These are phyloP conservation scores for Volucella zonaria DNA, from an alignment of 2,888 invertebrate species.

Conservation along the genomic window DNA sequence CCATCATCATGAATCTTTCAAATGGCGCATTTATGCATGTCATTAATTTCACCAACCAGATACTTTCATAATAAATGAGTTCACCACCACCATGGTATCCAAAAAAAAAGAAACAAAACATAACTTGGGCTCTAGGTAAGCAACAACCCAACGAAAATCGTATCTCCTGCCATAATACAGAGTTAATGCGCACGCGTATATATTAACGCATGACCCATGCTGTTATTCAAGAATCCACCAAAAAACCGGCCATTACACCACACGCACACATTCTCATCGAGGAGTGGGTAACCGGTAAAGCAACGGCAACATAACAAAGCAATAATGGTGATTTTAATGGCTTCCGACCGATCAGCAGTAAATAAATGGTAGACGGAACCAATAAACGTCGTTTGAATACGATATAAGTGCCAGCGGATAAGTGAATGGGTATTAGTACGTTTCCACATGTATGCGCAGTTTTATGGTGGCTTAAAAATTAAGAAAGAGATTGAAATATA, in stretches of 20 bases:
- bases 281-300: conserved; percentile 1
- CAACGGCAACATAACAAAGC: conserved; percentile 66
- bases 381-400: conserved; percentile 80
- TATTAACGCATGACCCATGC: conserved; percentile 66
- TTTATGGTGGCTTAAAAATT: conserved; percentile 20
- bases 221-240: conserved; percentile 26
- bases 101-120: background rate
- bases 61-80: conserved; percentile 68
- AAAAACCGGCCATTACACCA: conserved; percentile 56
- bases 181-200: conserved; percentile 66
- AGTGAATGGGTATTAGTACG: conserved; percentile 69
- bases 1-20: conserved; percentile 65
- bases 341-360: conserved; percentile 82
- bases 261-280: conserved; percentile 29
- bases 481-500: conserved; percentile 44
- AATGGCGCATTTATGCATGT: conserved; percentile 65
- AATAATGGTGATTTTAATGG: conserved; percentile 82
- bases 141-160: background rate
- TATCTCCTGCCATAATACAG: conserved; percentile 25
- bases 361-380: conserved; percentile 82
- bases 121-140: too few relatives aligned
- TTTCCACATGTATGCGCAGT: conserved; percentile 12
- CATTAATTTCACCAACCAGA: conserved; percentile 63
- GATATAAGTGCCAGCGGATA: conserved; percentile 72
- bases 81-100: conserved; percentile 17